Conservation (phyloP, 2,113 vertebrate species). For the Rhabdomys dilectus region DNA sequence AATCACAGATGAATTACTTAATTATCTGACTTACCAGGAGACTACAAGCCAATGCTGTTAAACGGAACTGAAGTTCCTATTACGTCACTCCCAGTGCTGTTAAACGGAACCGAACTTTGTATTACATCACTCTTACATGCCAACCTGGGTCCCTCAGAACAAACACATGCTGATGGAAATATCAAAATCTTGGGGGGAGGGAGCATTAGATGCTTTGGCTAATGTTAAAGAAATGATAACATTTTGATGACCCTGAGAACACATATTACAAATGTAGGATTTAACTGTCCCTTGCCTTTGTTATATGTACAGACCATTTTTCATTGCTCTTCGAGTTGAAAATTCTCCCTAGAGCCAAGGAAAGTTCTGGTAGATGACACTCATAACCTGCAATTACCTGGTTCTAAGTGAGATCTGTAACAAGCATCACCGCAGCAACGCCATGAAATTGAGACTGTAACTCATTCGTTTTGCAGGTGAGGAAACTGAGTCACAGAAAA, state of each 20-base stretch:
- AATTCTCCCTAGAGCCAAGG: neutral
- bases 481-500: neutral
- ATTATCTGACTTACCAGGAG: slow-evolving; percentile 73
- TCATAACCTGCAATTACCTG: neutral
- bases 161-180: slow-evolving; percentile 54
- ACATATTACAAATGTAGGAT: neutral
- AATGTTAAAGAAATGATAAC: slow-evolving; percentile 27
- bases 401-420: neutral
- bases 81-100: no score
- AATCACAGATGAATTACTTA: slow-evolving; percentile 78
- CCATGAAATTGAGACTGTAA: neutral
- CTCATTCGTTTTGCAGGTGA: neutral
- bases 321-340: slow-evolving; percentile 41
- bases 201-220: neutral
- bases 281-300: neutral
- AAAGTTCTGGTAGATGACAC: neutral
- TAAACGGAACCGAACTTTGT: slow-evolving; percentile 67
- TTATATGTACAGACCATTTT: neutral
- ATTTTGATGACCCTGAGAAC: slow-evolving; percentile 34
- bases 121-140: slow-evolving; percentile 52
- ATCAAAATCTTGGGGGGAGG: slow-evolving; percentile 3
- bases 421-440: neutral
- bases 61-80: slow-evolving; percentile 66
- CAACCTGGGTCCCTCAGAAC: slow-evolving; percentile 62
- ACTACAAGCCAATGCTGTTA: slow-evolving; percentile 66